phyloP scores from a whole-genome alignment of 2,113 vertebrate species.

The Callochromis pleurospilus region DNA sequence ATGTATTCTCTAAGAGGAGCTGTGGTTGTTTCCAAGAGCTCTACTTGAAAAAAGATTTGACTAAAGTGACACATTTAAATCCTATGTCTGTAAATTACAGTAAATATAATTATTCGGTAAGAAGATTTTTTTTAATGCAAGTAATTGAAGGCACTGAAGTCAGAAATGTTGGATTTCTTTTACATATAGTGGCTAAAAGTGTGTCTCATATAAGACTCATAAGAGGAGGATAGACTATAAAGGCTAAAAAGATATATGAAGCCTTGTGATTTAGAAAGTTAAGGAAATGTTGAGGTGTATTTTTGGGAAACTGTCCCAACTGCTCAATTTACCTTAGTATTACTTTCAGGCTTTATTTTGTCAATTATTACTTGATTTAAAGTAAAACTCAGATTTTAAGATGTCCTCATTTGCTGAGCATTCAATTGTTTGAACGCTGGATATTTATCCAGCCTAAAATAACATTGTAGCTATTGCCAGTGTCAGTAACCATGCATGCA shows the following conservation, averaged over 20 bases:
- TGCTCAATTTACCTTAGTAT: background rate
- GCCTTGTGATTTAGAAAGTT: background rate
- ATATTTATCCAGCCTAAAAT: background rate
- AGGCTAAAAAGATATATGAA: background rate
- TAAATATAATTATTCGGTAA: background rate
- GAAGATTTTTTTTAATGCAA: background rate
- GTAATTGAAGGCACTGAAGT: background rate
- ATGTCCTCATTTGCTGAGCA: background rate
- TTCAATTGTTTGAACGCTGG: accelerated
- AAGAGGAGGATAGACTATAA: accelerated
- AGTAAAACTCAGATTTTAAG: background rate
- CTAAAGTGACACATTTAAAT: background rate
- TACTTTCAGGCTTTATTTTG: background rate
- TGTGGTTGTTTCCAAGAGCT: background rate
- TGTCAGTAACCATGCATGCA: background rate
- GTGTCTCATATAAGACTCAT: background rate
- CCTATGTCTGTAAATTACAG: background rate
- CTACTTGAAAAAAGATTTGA: background rate
- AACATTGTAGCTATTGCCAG: accelerated
- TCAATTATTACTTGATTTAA: background rate
- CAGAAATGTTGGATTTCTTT: background rate
- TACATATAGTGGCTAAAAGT: background rate
- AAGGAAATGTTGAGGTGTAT: background rate
- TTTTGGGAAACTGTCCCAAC: background rate
- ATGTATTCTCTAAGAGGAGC: background rate